Evolutionary conservation across 1,140 invertebrate genomes (phyloP), one percentile per base, ranked within the genome.

Genomic region (Onthophagus taurus): DNA sequence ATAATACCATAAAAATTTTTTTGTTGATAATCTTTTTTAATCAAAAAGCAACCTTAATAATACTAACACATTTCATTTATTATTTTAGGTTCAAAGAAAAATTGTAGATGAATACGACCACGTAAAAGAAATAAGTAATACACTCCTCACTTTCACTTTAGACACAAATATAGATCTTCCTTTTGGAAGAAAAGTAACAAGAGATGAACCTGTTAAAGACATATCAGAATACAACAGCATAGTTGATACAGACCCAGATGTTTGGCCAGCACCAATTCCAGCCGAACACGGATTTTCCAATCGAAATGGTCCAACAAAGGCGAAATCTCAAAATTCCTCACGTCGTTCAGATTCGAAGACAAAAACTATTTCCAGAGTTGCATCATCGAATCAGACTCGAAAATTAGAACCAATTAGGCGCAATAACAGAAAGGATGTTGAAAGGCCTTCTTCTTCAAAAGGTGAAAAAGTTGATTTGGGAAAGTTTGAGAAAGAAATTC

Each of bases 31-130:
- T n/a, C 7, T 7, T 26, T 7, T 26, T 26, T 26, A 26, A 26
- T 26, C 7, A 26, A 26, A 7, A 7, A n/a, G n/a, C n/a, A n/a
- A n/a, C n/a, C n/a, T n/a, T n/a, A n/a, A n/a, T n/a, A n/a, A n/a
- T n/a, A n/a, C n/a, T n/a, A n/a, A n/a, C n/a, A 26, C 24, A 26
- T 26, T 26, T 7, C 24, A 7, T 7, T 7, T 7, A n/a, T 26
- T 26, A 11, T 14, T 34, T 1, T 59, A 91, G 87, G 79, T 93
- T 8, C 89, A 94, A 60, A 84, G 89, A 55, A 83, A 91, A 66
- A 85, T 97, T 55, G 80, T 77, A 18, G 72, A 80, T 35, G 94
- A 97, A 66, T 93, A 90, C 66, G 87, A 94, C 59, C 81, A 89
- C 63, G 78, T 97, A 1, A 94, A 92, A 68, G 80, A 82, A 34